Evolutionary conservation across 2,113 vertebrate genomes (phyloP), one percentile per base, ranked within the genome.

Genomic region (Orthochromis malagaraziensis): DNA sequence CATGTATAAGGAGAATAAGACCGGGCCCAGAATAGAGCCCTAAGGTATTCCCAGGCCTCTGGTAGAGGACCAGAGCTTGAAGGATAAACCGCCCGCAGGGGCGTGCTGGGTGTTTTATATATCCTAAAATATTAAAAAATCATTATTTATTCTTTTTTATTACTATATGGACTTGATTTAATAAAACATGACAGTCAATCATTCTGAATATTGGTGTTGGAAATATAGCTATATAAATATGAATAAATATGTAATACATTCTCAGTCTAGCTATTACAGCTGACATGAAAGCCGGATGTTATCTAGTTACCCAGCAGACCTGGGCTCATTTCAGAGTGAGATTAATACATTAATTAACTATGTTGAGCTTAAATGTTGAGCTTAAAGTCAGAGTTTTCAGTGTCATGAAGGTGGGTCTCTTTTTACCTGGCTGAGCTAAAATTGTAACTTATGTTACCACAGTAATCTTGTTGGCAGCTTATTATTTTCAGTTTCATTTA

Each of bases 281-380:
- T 4, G 65, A 70, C 65, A 70, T 9, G 0, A 24, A 70, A 70
- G 63, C n/a, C 7, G 0, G 63, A 40, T 70, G 2, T 42, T 70
- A 42, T 42, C 65, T 4, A 42, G n/a, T 70, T 42, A 70, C 38
- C 13, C n/a, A 70, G 65, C 38, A 42, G 38, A 0, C 12, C 8
- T 26, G 0, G 21, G 13, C 12, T 70, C 4, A 70, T 42, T 70
- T 42, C 38, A 70, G 7, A 40, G 38, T 6, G n/a, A 70, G 65
- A 42, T 38, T 65, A 1, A 65, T 42, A 21, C n/a, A 14, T 24
- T 70, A 70, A 42, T 70, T 9, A 70, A 4, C 35, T 40, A 42
- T 24, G 1, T 6, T 65, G 33, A 65, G 2, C 5, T 58, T 58
- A 57, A 29, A 60, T 17, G 14, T 3, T 29, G 26, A 58, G 3